A percentile compares a stretch with the other conserved stretches of the same genome.
phyloP scores from a whole-genome alignment of 2,113 vertebrate species.

The Dicerorhinus sumatrensis region DNA sequence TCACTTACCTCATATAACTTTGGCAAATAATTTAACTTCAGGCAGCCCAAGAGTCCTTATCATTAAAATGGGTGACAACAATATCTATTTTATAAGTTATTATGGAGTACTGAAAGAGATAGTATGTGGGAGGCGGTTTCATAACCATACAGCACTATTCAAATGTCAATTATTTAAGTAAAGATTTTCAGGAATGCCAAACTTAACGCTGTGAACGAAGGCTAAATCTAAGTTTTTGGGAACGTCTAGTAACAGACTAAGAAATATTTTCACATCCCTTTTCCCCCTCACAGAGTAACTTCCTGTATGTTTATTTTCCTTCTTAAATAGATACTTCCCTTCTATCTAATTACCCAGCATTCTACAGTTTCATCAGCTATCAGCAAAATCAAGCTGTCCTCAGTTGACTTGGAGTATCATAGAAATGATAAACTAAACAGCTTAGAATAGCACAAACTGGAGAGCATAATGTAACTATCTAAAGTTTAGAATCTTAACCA shows the following conservation, averaged over 20 bases:
- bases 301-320: conserved; percentile 63
- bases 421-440: not conserved
- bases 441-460: conserved; percentile 13
- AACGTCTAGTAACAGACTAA: not conserved
- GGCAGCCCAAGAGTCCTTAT: not conserved
- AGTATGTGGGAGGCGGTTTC: not conserved
- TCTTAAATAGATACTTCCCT: conserved; percentile 70
- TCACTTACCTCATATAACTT: not conserved
- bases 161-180: conserved; percentile 39
- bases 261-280: conserved; percentile 14
- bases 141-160: not conserved
- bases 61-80: not conserved
- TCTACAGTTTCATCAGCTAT: conserved; percentile 53
- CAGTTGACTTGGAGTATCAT: conserved; percentile 49
- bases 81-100: not conserved
- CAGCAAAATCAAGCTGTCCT: conserved; percentile 71
- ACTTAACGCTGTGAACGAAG: not conserved
- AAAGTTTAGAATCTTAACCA: not conserved
- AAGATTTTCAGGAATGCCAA: conserved; percentile 30
- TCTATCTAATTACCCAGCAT: conserved; percentile 59
- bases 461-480: not conserved
- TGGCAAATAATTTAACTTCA: not conserved
- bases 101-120: not conserved
- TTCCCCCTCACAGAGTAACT: not conserved
- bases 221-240: conserved; percentile 28